Conservation (phyloP, 2,113 vertebrate species). For the Machaerirhynchus nigripectus region DNA sequence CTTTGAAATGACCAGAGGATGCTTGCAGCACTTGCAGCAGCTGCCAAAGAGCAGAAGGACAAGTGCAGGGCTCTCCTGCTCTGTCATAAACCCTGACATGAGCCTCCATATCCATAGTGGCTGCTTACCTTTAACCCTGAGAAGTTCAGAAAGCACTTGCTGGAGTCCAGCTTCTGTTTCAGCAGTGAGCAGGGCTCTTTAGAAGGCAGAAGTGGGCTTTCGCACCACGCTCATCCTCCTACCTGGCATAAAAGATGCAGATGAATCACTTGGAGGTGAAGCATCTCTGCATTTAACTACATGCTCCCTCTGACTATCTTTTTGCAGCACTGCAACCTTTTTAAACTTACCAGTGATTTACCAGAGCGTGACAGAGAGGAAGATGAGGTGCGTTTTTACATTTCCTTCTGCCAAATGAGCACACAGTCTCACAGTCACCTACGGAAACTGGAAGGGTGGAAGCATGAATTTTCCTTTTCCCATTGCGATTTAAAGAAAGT, state of each 20-base stretch:
- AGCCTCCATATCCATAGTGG: neutral
- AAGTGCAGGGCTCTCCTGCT: neutral
- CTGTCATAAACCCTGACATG: rapidly evolving
- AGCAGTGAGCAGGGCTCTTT: neutral
- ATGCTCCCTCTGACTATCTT: neutral
- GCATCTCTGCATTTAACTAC: neutral
- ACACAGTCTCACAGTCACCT: neutral
- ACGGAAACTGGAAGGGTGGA: neutral
- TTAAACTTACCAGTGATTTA: neutral
- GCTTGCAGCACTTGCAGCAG: neutral
- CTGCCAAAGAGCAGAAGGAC: neutral
- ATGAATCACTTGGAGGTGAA: neutral
- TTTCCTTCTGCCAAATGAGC: neutral
- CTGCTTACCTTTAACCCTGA: neutral
- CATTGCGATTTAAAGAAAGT: neutral
- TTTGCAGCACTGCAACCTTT: neutral
- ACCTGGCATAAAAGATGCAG: neutral
- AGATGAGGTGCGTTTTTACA: neutral
- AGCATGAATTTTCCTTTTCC: conserved; percentile 13
- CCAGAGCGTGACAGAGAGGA: neutral
- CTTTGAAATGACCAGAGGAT: neutral
- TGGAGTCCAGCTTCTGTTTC: neutral
- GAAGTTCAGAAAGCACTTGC: neutral
- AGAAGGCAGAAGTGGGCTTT: neutral
- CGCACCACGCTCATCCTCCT: neutral